Conservation (phyloP, 2,888 invertebrate species). For the Mechanitis mazaeus region DNA sequence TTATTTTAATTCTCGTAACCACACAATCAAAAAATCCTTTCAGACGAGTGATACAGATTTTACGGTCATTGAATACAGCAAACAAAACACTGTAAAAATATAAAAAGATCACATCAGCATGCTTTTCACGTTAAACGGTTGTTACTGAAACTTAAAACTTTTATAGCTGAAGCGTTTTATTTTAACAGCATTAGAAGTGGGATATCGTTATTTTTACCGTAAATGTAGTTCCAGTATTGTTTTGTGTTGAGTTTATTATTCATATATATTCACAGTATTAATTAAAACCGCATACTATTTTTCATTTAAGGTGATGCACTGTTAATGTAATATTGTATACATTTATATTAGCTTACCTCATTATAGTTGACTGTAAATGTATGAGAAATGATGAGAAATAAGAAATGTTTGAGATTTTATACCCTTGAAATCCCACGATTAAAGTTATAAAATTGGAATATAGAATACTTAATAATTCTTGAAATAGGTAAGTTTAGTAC, state of each 20-base stretch:
- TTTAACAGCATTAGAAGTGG: neutral
- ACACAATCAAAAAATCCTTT: slow-evolving; percentile 2
- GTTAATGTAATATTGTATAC: neutral
- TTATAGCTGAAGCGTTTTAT: neutral
- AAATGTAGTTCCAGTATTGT: neutral
- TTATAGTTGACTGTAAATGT: neutral
- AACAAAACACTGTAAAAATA: too few species aligned
- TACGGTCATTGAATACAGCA: too few species aligned
- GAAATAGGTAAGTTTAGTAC: too few species aligned
- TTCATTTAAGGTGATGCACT: too few species aligned
- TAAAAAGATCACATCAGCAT: neutral
- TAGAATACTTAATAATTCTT: too few species aligned
- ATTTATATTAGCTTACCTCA: neutral
- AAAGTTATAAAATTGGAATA: too few species aligned
- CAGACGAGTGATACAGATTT: too few species aligned
- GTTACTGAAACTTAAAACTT: slow-evolving; percentile 5
- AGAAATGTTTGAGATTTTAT: neutral
- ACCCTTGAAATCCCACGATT: neutral
- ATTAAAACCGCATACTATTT: too few species aligned
- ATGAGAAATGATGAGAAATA: neutral
- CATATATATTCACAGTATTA: too few species aligned
- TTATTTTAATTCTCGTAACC: slow-evolving; percentile 10
- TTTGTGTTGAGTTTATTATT: slow-evolving; percentile 1
- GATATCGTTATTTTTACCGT: neutral
- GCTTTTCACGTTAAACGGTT: neutral